Conservation (phyloP, 2,888 invertebrate genomes). For the Zelleria hepariella region DNA sequence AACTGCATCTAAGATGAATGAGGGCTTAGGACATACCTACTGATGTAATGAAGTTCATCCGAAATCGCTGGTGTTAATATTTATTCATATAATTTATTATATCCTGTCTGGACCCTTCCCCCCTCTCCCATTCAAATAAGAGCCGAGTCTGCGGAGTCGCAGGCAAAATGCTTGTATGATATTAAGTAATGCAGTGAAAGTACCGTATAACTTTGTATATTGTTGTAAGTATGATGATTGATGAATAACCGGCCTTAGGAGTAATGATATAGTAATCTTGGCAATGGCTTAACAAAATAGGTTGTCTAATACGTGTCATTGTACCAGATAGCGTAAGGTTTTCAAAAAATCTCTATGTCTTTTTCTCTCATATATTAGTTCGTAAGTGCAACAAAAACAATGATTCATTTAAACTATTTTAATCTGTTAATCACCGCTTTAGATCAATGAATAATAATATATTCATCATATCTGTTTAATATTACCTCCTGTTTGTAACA, state of each 20-base stretch:
- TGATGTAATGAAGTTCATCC: too few species aligned
- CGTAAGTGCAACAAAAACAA: slow-evolving; percentile 12
- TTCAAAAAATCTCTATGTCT: slow-evolving; percentile 64
- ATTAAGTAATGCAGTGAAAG: too few species aligned
- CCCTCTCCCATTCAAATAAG: too few species aligned
- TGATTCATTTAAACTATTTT: background rate
- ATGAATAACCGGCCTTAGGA: slow-evolving; percentile 65
- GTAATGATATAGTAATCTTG: slow-evolving; percentile 28
- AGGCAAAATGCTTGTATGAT: too few species aligned
- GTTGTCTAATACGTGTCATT: slow-evolving; percentile 24
- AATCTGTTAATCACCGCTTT: background rate
- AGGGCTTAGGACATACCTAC: too few species aligned
- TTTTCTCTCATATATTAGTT: slow-evolving; percentile 62
- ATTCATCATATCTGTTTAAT: background rate
- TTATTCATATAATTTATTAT: too few species aligned
- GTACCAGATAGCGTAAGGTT: slow-evolving; percentile 53
- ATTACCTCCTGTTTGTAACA: too few species aligned
- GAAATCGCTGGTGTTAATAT: too few species aligned
- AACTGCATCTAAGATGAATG: too few species aligned
- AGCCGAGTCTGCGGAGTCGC: too few species aligned
- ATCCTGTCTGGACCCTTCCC: too few species aligned
- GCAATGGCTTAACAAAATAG: slow-evolving; percentile 43
- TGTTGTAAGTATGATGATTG: slow-evolving; percentile 53
- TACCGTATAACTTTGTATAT: slow-evolving; percentile 29
- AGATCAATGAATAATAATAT: background rate